A percentile compares a stretch with the other conserved stretches of the same genome.
Conservation (phyloP, 2,797 vertebrate species). For the Poeciliopsis gracilis region DNA sequence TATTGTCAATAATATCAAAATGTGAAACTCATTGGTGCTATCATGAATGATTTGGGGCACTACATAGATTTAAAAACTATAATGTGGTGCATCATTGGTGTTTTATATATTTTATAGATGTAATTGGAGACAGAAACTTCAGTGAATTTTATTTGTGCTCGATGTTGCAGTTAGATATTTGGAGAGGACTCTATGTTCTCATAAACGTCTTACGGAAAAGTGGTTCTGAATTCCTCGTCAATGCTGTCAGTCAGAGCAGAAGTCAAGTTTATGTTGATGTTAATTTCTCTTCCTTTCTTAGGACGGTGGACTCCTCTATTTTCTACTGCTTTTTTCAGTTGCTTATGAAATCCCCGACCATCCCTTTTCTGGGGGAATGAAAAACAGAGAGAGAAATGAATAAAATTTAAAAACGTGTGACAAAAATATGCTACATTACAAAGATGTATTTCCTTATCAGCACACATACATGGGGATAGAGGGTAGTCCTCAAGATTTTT, state of each 20-base stretch:
- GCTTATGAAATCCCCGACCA: not conserved
- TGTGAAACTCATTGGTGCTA: not conserved
- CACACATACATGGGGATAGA: conserved; percentile 23
- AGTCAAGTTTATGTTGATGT: not conserved
- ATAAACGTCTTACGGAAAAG: conserved; percentile 2
- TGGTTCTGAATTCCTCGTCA: not conserved
- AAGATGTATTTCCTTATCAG: not conserved
- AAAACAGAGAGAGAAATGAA: not conserved
- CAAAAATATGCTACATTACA: not conserved
- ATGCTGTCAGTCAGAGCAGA: not conserved
- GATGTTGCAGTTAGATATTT: not conserved
- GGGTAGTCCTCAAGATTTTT: not conserved
- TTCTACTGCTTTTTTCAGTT: conserved; percentile 5
- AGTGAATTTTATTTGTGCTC: not conserved
- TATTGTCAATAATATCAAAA: not conserved
- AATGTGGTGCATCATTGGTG: not conserved
- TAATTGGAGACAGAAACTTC: not conserved
- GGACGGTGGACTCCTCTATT: not conserved
- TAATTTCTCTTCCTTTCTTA: not conserved
- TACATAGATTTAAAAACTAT: not conserved
- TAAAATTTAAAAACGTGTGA: not conserved
- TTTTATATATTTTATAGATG: not conserved
- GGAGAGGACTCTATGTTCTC: not conserved
- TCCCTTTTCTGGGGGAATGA: not conserved
- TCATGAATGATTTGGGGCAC: no score